Conservation (phyloP, 53 echinoderm and acorn worm species). For the Stichopus horrens region DNA sequence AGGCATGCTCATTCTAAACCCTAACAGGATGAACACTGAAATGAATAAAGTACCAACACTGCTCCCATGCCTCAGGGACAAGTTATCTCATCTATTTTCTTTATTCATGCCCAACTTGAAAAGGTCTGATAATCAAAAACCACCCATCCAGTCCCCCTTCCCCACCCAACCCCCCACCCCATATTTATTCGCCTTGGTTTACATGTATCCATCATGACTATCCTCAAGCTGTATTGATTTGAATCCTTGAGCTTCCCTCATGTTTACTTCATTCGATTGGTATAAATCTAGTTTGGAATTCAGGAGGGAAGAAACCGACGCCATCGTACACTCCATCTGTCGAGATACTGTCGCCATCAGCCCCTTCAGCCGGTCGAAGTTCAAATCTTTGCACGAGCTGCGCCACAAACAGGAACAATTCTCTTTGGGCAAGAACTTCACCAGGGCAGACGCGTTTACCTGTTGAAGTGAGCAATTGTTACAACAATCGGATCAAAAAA, state of each 20-base stretch:
- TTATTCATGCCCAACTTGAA: too few species aligned
- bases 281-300: constrained; percentile 23
- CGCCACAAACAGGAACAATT: constrained; percentile 37
- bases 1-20: too few species aligned
- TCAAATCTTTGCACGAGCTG: constrained; percentile 39
- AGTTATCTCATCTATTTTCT: too few species aligned
- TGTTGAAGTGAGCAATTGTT: background rate
- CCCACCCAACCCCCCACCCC: too few species aligned
- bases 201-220: too few species aligned
- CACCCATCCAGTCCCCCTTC: too few species aligned
- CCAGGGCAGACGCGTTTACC: constrained; percentile 31
- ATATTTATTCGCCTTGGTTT: too few species aligned
- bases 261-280: background rate
- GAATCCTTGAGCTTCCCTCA: background rate
- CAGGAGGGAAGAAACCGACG: constrained; percentile 38
- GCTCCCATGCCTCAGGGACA: too few species aligned
- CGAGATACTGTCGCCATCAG: background rate
- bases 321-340: constrained; percentile 35
- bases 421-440: constrained; percentile 42
- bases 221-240: background rate
- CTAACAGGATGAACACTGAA: too few species aligned
- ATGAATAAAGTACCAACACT: too few species aligned
- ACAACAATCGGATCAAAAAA: too few species aligned
- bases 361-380: constrained; percentile 1
- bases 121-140: too few species aligned